Evolutionary conservation across 2,113 vertebrate genomes (phyloP), one percentile per base, ranked within the genome.

Genomic region (Phalacrocorax carbo): DNA sequence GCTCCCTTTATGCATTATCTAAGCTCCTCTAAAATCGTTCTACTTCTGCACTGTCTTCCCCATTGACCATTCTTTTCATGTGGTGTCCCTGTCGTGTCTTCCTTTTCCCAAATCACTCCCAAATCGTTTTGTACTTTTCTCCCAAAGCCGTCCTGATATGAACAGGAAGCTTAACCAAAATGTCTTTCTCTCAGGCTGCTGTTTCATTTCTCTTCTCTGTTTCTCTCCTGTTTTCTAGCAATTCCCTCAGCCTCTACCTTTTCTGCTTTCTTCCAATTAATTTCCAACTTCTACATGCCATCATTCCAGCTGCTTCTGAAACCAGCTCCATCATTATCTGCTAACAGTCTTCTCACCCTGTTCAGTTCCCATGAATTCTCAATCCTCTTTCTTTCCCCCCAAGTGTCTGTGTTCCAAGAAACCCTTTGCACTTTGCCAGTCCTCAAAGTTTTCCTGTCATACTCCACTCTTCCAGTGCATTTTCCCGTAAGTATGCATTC

Each of bases 311-410:
- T 71, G 9, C 40, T 91, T 51, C 52, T 88, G 69, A 87, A 94
- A 54, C 19, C 36, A 80, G 16, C 16, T 87, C 15, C 34, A 22
- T 36, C 13, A 46, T 73, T 86, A 85, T 75, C 42, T 86, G 12
- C 38, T 73, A 27, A 70, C 21, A 71, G 9, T 65, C 32, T 68
- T 81, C 66, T 81, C 52, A 86, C 13, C 19, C 15, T 65, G 5
- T 21, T 75, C 16, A 54, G 38, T 86, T 88, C 25, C 30, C 32
- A 9, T 85, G 49, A 62, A 38, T 76, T 94, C 49, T 87, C 61
- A 65, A 22, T 16, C 34, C 30, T 78, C 4, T n/a, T 5, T 38
- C 8, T 4, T 48, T 72, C 3, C 0, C 4, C 7, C 10, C 7
- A 46, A 46, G 62, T 51, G 9, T 49, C 10, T 69, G 8, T 15